Evolutionary conservation across 2,797 vertebrate genomes (phyloP), one percentile per base, ranked within the genome.

Genomic region (Heliangelus exortis): DNA sequence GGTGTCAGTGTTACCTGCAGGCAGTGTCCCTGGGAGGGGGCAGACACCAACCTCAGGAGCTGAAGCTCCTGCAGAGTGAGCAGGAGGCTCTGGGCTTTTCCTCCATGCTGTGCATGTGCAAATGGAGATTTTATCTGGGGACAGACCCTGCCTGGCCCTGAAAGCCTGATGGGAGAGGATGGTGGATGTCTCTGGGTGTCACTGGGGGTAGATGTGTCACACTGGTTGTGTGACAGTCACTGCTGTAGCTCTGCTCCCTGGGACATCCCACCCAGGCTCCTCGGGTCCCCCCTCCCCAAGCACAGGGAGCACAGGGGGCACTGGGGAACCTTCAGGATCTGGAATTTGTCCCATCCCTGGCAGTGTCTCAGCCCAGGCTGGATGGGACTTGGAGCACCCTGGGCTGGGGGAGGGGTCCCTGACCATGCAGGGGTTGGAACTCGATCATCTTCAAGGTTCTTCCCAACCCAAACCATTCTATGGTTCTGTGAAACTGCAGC

Each of bases 71-170:
- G 6, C 36, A 20, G 45, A 22, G 17, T 2, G 1, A 2, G 21
- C 16, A 5, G n/a, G 10, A 2, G 33, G 39, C n/a, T 1, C 1
- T 6, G 25, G 20, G 2, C 1, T 9, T 53, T 45, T 19, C 12
- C 39, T 9, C 20, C 8, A 0, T 21, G 8, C 7, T 53, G 58
- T 65, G 2, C 34, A 15, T 12, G 53, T 31, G 73, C 41, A 43
- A 23, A 25, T 2, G 1, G 34, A 29, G 50, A 36, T 29, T 20
- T 17, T 6, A 5, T 20, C 51, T 33, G n/a, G 3, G 28, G 50
- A 2, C 21, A 10, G 48, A 1, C 63, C 25, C 41, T 12, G 41
- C 2, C 3, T 12, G 0, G 5, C 6, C 12, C 14, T 8, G 15
- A 25, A 5, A 6, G 15, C 3, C 34, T 36, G 18, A 1, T 61